Percentiles rank a stretch among this genome's conserved stretches.
phyloP scores from a whole-genome alignment of 2,888 invertebrate species.

The Prenolepis imparis region DNA sequence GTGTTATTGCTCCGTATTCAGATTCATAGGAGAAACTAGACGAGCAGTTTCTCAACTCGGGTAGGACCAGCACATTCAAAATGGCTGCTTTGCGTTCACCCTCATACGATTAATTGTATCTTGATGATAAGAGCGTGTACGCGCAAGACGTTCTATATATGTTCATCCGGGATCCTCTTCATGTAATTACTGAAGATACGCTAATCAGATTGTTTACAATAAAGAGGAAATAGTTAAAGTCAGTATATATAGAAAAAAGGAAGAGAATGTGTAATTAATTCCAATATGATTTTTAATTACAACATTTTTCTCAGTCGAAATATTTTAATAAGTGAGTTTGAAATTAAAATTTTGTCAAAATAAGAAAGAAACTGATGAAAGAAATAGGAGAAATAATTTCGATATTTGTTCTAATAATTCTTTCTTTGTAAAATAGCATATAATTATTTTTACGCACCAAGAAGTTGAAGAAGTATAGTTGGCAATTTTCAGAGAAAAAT shows the following conservation, averaged over 20 bases:
- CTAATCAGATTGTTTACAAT: not conserved
- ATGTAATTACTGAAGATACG: not conserved
- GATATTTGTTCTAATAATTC: not conserved
- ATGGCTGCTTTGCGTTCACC: slow-evolving; percentile 29
- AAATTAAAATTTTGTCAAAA: not conserved
- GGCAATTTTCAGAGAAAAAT: not conserved
- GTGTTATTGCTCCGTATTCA: slow-evolving; percentile 45
- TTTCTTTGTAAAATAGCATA: not conserved
- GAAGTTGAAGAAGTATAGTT: not conserved
- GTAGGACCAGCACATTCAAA: not conserved
- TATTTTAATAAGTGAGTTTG: not conserved
- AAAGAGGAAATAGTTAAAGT: not conserved
- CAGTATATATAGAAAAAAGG: not conserved
- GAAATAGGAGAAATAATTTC: not conserved
- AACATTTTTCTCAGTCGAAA: not conserved
- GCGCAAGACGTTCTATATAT: slow-evolving; percentile 29
- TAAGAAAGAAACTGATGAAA: not conserved
- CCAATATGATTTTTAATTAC: slow-evolving; percentile 1
- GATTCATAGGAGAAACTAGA: slow-evolving; percentile 9
- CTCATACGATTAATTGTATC: slow-evolving; percentile 46
- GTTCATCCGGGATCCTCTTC: slow-evolving; percentile 11
- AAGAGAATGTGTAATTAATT: not conserved
- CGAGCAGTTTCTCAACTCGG: not conserved
- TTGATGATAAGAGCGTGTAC: slow-evolving; percentile 32
- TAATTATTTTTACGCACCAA: not conserved